Evolutionary conservation across 2,113 vertebrate species (phyloP), one percentile per base, ranked within the genome.

Genomic region (Alces alces): DNA sequence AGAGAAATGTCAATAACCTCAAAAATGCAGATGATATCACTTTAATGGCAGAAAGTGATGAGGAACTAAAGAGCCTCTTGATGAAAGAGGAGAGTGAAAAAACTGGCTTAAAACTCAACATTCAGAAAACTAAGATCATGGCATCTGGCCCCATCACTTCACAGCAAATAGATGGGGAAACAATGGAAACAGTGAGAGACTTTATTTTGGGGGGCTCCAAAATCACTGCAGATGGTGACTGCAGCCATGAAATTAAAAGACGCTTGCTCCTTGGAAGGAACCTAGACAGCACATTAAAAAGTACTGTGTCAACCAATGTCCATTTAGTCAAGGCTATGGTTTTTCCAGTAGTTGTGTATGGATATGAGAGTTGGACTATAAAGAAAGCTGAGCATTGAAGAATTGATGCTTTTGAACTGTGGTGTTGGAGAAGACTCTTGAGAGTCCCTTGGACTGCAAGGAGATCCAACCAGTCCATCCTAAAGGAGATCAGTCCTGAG

Each of bases 341-440:
- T 70, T 70, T 70, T 23, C n/a, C 66, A 6, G 66, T 23, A 0
- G n/a, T 70, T 10, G 23, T 39, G 10, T 70, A 23, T 23, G n/a
- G 66, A 70, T 23, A n/a, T 70, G 66, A 70, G 66, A 70, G n/a
- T 6, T 70, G 66, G 19, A 39, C 66, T 12, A 6, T 23, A 12
- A 70, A 70, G 19, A 70, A 70, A 23, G 66, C n/a, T 23, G n/a
- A 70, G n/a, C 0, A 0, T 2, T 6, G 5, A 23, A 70, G 5
- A 39, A 70, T 39, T 39, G 19, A 39, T 70, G 66, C n/a, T 70
- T 70, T 39, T 70, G n/a, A 39, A 39, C 21, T 39, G 10, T 70
- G 66, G 21, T 73, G 10, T 25, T 73, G 66, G 36, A 73, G 36
- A 13, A 39, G 66, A 73, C 66, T 73, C 66, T 25, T 73, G 19